Evolutionary conservation across 2,113 vertebrate species (phyloP).

Genomic region (zebrafish (Danio rerio)): DNA sequence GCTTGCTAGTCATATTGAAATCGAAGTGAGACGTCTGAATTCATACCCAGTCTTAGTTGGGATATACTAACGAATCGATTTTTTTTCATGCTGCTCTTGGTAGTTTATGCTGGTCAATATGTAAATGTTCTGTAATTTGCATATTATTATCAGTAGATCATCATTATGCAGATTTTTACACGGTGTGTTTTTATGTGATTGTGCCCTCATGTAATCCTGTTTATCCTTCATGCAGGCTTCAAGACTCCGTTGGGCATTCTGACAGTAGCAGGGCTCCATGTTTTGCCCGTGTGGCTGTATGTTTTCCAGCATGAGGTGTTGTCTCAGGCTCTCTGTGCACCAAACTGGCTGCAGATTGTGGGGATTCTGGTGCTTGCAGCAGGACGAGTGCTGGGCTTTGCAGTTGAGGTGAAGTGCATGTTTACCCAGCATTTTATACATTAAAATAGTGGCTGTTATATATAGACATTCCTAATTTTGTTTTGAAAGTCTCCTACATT

Average conservation of each 20-base stretch:
- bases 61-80: too few species aligned
- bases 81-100: too few species aligned
- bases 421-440: background rate
- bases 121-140: too few species aligned
- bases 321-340: conserved; percentile 47
- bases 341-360: conserved; percentile 57
- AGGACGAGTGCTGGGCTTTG: conserved; percentile 65
- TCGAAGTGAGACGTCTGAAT: too few species aligned
- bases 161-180: too few species aligned
- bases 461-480: too few species aligned
- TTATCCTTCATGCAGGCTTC: conserved; percentile 56
- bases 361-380: conserved; percentile 60
- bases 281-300: conserved; percentile 74
- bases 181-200: background rate
- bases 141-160: too few species aligned
- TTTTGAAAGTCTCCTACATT: too few species aligned
- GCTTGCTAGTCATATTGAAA: too few species aligned
- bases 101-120: too few species aligned
- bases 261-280: conserved; percentile 69
- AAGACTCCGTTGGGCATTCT: conserved; percentile 64
- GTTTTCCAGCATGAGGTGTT: conserved; percentile 46
- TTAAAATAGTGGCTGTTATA: too few species aligned
- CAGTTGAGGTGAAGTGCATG: conserved; percentile 63
- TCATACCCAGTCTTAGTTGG: too few species aligned
- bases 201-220: background rate